Evolutionary conservation across 2,888 invertebrate species (phyloP).

Genomic region (Amiota minor): DNA sequence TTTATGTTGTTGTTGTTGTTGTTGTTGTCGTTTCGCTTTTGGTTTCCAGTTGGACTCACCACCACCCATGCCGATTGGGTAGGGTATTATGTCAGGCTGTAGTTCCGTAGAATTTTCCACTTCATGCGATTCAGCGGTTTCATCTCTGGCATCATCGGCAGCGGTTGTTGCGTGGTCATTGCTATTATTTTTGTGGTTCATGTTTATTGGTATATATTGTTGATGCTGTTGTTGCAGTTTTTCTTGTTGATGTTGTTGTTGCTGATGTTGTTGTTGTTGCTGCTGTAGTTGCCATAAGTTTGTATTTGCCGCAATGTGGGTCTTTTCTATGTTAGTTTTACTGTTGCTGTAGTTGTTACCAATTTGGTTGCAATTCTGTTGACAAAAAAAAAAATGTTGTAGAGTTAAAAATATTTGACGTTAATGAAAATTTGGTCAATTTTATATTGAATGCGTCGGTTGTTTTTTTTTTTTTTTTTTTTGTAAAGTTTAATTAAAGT

Average conservation of each 20-base stretch:
- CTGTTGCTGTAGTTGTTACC: slow-evolving; percentile 21
- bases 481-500: slow-evolving; percentile 3
- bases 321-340: not conserved
- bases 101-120: slow-evolving; percentile 57
- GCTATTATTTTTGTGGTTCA: slow-evolving; percentile 30
- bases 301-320: slow-evolving; percentile 10
- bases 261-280: slow-evolving; percentile 21
- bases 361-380: slow-evolving; percentile 49
- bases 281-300: slow-evolving; percentile 25
- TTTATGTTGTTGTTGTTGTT: slow-evolving; percentile 34
- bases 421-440: slow-evolving; percentile 24
- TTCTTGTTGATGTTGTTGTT: not conserved
- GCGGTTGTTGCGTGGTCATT: slow-evolving; percentile 10
- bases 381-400: not conserved
- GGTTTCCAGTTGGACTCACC: slow-evolving; percentile 55
- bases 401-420: not conserved
- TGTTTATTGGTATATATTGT: slow-evolving; percentile 18
- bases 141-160: slow-evolving; percentile 33
- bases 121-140: not conserved
- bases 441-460: not conserved
- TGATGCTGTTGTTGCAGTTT: slow-evolving; percentile 25
- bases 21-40: slow-evolving; percentile 47
- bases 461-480: not conserved
- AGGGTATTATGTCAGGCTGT: slow-evolving; percentile 69
- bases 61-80: slow-evolving; percentile 62